Base-by-base conservation (phyloP, 2,888 invertebrate species). In the Nowickia ferox region DNA sequence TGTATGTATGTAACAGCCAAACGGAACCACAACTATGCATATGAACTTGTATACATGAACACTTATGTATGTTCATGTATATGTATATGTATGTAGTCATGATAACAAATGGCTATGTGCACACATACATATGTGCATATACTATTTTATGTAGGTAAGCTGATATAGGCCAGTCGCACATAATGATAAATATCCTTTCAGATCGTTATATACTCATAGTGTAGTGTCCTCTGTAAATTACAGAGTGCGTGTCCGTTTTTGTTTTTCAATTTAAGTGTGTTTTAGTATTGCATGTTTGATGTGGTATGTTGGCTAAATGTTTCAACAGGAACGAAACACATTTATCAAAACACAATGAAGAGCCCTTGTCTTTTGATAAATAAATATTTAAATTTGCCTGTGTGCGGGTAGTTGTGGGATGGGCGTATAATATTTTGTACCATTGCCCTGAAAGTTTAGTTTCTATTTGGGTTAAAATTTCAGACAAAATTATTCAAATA, bases 91-190 rank as follows among this genome's bases (percentile, higher is more conserved):
- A 30, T 38, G 55, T 68, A 51, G 2, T 15, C 13, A 48, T 69
- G n/a, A n/a, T 19, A 5, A 69, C 6, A 59, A 44, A 66, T 65
- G 3, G 17, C 19, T 1, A 74, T 30, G 5, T 48, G 13, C 5
- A 74, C 17, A 48, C 13, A 61, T 13, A 48, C 9, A 48, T n/a
- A 4, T 30, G 53, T 51, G 15, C n/a, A 80, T 38, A 15, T 51
- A 61, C 53, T 40, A 80, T 38, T 44, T 59, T 30, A 30, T 30
- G 19, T 59, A 17, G 22, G 22, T 15, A 57, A 68, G 30, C 8
- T 53, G 19, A 81, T 75, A 76, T 82, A 72, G 83, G 86, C 53
- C 83, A 86, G 83, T 83, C 53, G 79, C 51, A 76, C 80, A 79
- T 80, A 68, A 72, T 75, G 66, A 83, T 79, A 80, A 63, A 86